phyloP scores from a whole-genome alignment of 2,888 invertebrate genomes.

The Labia minor region DNA sequence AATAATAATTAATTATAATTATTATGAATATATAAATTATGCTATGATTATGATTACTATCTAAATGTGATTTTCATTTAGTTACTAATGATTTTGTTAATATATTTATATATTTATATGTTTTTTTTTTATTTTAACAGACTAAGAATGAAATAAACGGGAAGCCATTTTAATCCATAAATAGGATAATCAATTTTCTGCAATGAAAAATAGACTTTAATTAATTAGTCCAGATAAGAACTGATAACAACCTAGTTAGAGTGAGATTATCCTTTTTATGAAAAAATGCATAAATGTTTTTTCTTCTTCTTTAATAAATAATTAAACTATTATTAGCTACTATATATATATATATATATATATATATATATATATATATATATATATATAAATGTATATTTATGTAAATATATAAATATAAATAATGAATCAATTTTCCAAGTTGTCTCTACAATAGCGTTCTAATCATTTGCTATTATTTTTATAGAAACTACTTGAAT shows the following conservation, averaged over 20 bases:
- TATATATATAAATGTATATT: too few species aligned
- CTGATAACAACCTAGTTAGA: conserved; percentile 7
- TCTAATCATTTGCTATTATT: not conserved
- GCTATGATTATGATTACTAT: conserved; percentile 26
- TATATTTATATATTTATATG: conserved; percentile 25
- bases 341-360: too few species aligned
- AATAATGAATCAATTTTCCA: conserved; percentile 2
- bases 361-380: too few species aligned
- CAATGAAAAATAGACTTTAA: not conserved
- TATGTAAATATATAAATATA: too few species aligned
- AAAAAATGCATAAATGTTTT: not conserved
- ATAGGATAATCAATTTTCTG: conserved; percentile 20
- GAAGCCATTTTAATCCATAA: conserved; percentile 22
- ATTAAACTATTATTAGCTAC: conserved; percentile 13
- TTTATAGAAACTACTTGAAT: conserved; percentile 8
- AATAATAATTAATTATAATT: conserved; percentile 21
- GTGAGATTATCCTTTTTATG: conserved; percentile 13
- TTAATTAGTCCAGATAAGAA: conserved; percentile 13
- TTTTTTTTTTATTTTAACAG: conserved; percentile 25
- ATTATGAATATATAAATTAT: conserved; percentile 25
- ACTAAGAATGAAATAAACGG: conserved; percentile 25
- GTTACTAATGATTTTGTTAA: conserved; percentile 23
- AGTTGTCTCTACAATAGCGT: conserved; percentile 13
- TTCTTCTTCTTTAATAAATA: not conserved
- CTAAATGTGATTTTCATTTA: conserved; percentile 24